These are phyloP conservation scores for Ctenomys sociabilis DNA, from an alignment of 2,113 vertebrate species.

Conservation along the genomic window DNA sequence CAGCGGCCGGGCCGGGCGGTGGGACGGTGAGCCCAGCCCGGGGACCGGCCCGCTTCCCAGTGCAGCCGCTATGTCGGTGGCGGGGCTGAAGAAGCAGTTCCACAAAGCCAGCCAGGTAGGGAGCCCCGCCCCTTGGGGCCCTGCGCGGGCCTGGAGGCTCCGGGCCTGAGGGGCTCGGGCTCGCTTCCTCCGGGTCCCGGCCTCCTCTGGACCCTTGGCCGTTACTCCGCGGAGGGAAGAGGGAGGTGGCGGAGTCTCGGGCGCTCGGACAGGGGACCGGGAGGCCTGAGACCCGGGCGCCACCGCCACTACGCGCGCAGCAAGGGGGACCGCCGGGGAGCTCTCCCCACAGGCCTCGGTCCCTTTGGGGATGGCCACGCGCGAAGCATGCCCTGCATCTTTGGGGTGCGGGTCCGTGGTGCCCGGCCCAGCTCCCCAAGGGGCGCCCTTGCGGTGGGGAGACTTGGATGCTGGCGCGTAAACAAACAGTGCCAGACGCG, in stretches of 20 bases:
- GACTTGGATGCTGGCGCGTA: not conserved
- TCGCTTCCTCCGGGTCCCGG: not conserved
- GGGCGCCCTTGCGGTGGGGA: not conserved
- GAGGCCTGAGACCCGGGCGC: not conserved
- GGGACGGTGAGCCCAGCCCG: slow-evolving; percentile 64
- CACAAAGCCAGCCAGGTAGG: slow-evolving; percentile 96
- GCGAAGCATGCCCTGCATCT: not conserved
- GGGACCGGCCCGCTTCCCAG: not conserved
- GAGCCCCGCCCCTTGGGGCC: not conserved
- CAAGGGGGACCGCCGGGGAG: not conserved
- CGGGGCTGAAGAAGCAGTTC: slow-evolving; percentile 94
- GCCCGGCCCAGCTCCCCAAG: not conserved
- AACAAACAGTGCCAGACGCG: slow-evolving; percentile 47
- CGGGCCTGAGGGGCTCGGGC: not conserved
- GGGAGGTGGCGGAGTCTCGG: not conserved
- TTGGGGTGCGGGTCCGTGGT: not conserved
- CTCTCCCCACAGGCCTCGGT: not conserved
- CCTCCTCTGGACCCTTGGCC: not conserved
- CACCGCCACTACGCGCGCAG: not conserved
- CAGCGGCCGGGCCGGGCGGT: slow-evolving; percentile 71
- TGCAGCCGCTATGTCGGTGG: slow-evolving; percentile 89
- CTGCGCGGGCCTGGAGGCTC: not conserved
- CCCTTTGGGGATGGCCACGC: not conserved
- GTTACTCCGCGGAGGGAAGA: not conserved
- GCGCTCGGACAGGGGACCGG: not conserved